These are phyloP conservation scores for Diabrotica undecimpunctata DNA, from an alignment of 1,140 invertebrate species.

Conservation along the genomic window DNA sequence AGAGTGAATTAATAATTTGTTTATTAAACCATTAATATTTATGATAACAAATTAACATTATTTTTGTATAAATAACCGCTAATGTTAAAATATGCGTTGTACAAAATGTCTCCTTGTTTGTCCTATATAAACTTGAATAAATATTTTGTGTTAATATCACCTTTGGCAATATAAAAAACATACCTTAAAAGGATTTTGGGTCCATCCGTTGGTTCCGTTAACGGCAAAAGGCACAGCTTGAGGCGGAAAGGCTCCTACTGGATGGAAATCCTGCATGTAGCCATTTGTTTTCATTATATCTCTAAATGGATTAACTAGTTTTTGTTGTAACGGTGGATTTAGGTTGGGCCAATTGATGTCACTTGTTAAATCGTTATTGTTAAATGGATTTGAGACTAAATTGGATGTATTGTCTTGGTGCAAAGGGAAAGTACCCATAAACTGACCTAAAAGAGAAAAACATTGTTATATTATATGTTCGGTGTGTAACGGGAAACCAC, in stretches of 20 bases:
- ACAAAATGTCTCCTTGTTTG: too few relatives aligned
- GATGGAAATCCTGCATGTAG: slow-evolving; percentile 36
- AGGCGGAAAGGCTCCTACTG: slow-evolving; percentile 27
- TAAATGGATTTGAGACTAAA: slow-evolving; percentile 32
- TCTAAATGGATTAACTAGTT: slow-evolving; percentile 35
- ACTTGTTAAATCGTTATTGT: slow-evolving; percentile 6
- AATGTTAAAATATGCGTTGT: too few relatives aligned
- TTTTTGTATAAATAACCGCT: too few relatives aligned
- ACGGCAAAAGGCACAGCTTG: slow-evolving; percentile 23
- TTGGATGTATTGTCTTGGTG: slow-evolving; percentile 25
- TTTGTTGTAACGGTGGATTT: slow-evolving; percentile 21
- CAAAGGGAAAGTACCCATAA: slow-evolving; percentile 36
- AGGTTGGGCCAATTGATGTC: slow-evolving; percentile 23
- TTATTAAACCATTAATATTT: too few relatives aligned
- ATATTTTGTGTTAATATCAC: too few relatives aligned
- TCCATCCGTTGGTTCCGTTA: slow-evolving; percentile 36
- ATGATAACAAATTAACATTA: too few relatives aligned
- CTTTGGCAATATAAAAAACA: not conserved
- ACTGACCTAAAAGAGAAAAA: slow-evolving; percentile 38
- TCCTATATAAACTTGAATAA: too few relatives aligned
- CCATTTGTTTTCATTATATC: slow-evolving; percentile 35
- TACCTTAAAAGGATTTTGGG: slow-evolving; percentile 46
- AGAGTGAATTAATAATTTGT: slow-evolving; percentile 6
- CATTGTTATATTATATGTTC: too few relatives aligned
- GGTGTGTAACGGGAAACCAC: too few relatives aligned